Evolutionary conservation across 2,113 vertebrate genomes (phyloP).

Genomic region (Poeciliopsis retropinna): DNA sequence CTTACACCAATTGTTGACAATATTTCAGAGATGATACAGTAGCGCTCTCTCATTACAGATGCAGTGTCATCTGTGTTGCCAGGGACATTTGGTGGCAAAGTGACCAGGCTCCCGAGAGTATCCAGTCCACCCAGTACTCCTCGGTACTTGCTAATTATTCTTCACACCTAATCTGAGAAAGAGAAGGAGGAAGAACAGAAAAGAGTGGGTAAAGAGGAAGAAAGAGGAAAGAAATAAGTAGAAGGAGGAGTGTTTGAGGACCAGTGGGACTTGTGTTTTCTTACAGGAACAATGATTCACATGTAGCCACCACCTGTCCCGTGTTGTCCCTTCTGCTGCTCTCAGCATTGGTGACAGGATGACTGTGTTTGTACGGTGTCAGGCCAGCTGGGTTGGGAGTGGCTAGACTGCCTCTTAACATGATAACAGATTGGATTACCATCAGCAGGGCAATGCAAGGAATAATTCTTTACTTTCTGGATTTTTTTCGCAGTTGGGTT

Average conservation of each 20-base stretch:
- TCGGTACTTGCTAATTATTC: slow-evolving; percentile 77
- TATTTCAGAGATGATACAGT: slow-evolving; percentile 23
- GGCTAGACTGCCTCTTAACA: slow-evolving; percentile 50
- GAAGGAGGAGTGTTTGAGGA: slow-evolving; percentile 53
- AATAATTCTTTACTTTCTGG: slow-evolving; percentile 48
- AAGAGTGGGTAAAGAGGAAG: slow-evolving; percentile 40
- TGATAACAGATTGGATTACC: slow-evolving; percentile 66
- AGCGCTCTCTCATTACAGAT: slow-evolving; percentile 58
- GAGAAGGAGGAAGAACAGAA: slow-evolving; percentile 62
- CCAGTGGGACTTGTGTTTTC: slow-evolving; percentile 68
- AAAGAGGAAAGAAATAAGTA: slow-evolving; percentile 26
- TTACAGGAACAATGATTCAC: slow-evolving; percentile 79
- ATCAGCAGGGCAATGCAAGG: slow-evolving; percentile 55
- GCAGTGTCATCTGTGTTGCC: slow-evolving; percentile 65
- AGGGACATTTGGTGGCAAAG: slow-evolving; percentile 75
- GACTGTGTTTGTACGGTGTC: slow-evolving; percentile 69
- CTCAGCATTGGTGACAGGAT: slow-evolving; percentile 59
- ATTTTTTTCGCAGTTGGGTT: slow-evolving; percentile 20
- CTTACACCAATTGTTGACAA: slow-evolving; percentile 34
- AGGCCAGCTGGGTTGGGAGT: slow-evolving; percentile 59
- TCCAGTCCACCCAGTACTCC: slow-evolving; percentile 61
- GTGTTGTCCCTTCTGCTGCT: slow-evolving; percentile 74
- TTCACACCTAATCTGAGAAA: slow-evolving; percentile 77
- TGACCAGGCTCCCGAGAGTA: slow-evolving; percentile 66
- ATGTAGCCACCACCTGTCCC: slow-evolving; percentile 74